Base-by-base conservation (phyloP, 2,113 vertebrate species). In the Peucedramus taeniatus region DNA sequence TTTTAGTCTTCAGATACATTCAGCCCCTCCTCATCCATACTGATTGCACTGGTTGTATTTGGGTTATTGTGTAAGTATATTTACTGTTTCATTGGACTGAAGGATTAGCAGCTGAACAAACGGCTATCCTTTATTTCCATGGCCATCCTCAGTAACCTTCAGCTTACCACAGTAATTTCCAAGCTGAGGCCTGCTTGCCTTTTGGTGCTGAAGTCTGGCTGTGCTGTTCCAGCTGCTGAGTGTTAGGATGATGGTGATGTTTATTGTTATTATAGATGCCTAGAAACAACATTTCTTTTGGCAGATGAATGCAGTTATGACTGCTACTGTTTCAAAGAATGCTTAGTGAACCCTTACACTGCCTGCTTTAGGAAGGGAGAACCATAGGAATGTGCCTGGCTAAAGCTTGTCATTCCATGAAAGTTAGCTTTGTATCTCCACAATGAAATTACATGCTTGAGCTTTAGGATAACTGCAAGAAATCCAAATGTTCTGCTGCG, bases 41-140 rank as follows among this genome's bases (percentile, higher is more conserved):
- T 98, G 90, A 95, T 98, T 59, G 96, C 98, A 3, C 57, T 98
- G 87, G 94, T 98, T 57, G 37, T 98, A 44, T 96, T 98, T 5
- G 98, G 98, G 44, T 87, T 98, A 53, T 40, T 98, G 27, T 98
- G 98, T 98, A 97, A 98, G 98, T 98, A 97, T 89, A 47, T 66
- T 94, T 74, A 31, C 30, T 45, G 47, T 86, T 82, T 80, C 42
- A 6, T 28, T 60, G 53, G 37, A 16, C 31, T 33, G 64, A 47
- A 69, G 74, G 50, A 90, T 51, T 54, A 37, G 72, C 90, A 90
- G 68, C 68, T 85, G 71, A 91, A 30, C 65, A 89, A 80, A 50
- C 35, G 92, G 40, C 69, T 82, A 0, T 42, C 18, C 42, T 54
- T 30, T 81, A 49, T 66, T 59, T 81, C n/a, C 20, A 5, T 7